A percentile compares a stretch with the other conserved stretches of the same genome.
phyloP scores from a whole-genome alignment of 2,797 vertebrate genomes.

The Sebastes ruberrimus region DNA sequence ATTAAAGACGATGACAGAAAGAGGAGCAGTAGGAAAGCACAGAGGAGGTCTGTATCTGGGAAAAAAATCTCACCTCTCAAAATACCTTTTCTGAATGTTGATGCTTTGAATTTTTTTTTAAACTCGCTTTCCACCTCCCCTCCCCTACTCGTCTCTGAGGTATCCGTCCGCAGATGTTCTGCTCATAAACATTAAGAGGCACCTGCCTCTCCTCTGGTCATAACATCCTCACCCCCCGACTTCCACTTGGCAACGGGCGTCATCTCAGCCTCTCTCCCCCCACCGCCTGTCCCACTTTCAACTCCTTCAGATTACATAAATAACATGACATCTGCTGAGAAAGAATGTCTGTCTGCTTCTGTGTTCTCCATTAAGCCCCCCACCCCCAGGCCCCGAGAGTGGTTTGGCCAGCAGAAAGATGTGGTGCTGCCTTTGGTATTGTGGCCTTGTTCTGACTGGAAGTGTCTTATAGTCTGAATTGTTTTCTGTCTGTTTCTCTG shows the following conservation, averaged over 20 bases:
- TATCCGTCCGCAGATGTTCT: slow-evolving; percentile 75
- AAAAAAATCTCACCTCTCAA: slow-evolving; percentile 41
- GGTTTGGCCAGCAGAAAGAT: slow-evolving; percentile 51
- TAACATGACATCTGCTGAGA: slow-evolving; percentile 78
- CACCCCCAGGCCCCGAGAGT: slow-evolving; percentile 19
- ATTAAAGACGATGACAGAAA: background rate
- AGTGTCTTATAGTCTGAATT: slow-evolving; percentile 30
- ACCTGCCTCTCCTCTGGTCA: slow-evolving; percentile 75
- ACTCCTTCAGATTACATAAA: slow-evolving; percentile 78
- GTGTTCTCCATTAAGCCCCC: slow-evolving; percentile 69
- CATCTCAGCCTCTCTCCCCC: slow-evolving; percentile 12
- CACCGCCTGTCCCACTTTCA: slow-evolving; percentile 45
- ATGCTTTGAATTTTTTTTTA: slow-evolving; percentile 28
- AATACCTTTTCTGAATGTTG: slow-evolving; percentile 55
- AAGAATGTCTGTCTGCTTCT: slow-evolving; percentile 77
- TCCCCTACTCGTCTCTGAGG: slow-evolving; percentile 46
- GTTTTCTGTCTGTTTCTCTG: slow-evolving; percentile 39
- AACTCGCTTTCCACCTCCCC: slow-evolving; percentile 21
- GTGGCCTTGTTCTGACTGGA: slow-evolving; percentile 37
- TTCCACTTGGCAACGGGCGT: slow-evolving; percentile 67
- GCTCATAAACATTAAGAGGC: slow-evolving; percentile 75
- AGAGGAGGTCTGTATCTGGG: slow-evolving; percentile 4
- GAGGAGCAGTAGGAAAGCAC: background rate
- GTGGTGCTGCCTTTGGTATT: slow-evolving; percentile 41
- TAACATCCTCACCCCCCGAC: slow-evolving; percentile 73